Evolutionary conservation across 2,888 invertebrate species (phyloP).

Genomic region (Andricus quercusramuli): DNA sequence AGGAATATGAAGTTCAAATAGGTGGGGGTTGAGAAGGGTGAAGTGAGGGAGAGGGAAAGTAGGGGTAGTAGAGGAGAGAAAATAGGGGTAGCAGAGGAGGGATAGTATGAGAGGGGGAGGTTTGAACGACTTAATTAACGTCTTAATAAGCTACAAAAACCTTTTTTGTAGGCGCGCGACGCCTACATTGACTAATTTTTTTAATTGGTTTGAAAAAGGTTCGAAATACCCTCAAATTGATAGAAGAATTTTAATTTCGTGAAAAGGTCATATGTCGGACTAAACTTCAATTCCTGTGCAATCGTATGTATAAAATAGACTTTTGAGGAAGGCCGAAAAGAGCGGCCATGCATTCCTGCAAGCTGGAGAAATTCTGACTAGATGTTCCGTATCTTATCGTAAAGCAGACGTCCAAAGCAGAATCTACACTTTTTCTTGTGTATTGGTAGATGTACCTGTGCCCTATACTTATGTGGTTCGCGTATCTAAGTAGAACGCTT

Average conservation of each 20-base stretch:
- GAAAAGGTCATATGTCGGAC: neutral
- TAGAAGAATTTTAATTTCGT: neutral
- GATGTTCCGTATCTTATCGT: conserved; percentile 70
- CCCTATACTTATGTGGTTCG: conserved; percentile 66
- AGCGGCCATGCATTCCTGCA: conserved; percentile 42
- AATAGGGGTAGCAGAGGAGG: too few relatives aligned
- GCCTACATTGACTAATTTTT: too few relatives aligned
- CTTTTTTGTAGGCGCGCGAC: too few relatives aligned
- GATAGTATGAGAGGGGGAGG: too few relatives aligned
- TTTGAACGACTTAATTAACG: too few relatives aligned
- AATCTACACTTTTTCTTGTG: conserved; percentile 63
- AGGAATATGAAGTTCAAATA: too few relatives aligned
- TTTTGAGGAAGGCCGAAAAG: conserved; percentile 30
- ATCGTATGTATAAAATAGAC: conserved; percentile 3
- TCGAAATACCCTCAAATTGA: too few relatives aligned
- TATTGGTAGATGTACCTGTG: conserved; percentile 60
- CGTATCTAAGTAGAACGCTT: conserved; percentile 68
- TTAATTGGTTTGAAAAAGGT: too few relatives aligned
- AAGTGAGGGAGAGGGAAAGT: too few relatives aligned
- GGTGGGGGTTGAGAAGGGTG: too few relatives aligned
- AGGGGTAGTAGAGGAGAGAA: too few relatives aligned
- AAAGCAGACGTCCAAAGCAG: conserved; percentile 72
- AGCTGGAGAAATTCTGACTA: conserved; percentile 54
- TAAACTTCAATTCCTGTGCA: neutral
- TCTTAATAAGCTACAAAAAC: too few relatives aligned